These are phyloP conservation scores for Steatocranus sp. DNA, from an alignment of 2,797 vertebrate genomes.

Conservation along the genomic window DNA sequence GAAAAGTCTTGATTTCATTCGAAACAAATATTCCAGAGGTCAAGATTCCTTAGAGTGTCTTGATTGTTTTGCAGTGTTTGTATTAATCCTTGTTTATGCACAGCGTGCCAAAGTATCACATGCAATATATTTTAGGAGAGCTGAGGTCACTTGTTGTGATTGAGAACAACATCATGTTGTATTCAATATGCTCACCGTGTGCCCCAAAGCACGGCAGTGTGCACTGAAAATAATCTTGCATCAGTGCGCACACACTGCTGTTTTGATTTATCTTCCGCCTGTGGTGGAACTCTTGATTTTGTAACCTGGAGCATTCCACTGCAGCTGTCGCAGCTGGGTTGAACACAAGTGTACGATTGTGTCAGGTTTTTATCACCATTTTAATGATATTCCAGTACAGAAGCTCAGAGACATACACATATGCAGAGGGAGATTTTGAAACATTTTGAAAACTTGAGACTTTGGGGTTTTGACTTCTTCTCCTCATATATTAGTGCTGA, in stretches of 20 bases:
- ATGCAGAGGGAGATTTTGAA: neutral
- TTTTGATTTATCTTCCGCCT: neutral
- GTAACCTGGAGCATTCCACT: neutral
- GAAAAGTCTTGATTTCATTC: neutral
- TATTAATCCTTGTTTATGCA: neutral
- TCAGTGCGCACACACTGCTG: neutral
- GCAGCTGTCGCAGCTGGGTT: neutral
- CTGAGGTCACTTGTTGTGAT: neutral
- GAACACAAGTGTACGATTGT: neutral
- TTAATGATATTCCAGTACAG: neutral
- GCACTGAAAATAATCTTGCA: neutral
- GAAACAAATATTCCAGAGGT: too few species aligned
- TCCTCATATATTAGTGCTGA: neutral
- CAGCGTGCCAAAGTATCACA: neutral
- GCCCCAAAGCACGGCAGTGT: neutral
- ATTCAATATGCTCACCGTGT: neutral
- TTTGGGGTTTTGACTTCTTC: neutral
- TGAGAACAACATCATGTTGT: neutral
- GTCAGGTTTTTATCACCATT: neutral
- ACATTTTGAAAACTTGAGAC: neutral
- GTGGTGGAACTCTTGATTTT: neutral
- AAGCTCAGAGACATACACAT: neutral
- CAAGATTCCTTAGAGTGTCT: too few species aligned
- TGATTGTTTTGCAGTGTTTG: neutral
- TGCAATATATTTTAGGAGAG: neutral